phyloP scores from a whole-genome alignment of 2,113 vertebrate genomes.

The Nannobrachium achirus region DNA sequence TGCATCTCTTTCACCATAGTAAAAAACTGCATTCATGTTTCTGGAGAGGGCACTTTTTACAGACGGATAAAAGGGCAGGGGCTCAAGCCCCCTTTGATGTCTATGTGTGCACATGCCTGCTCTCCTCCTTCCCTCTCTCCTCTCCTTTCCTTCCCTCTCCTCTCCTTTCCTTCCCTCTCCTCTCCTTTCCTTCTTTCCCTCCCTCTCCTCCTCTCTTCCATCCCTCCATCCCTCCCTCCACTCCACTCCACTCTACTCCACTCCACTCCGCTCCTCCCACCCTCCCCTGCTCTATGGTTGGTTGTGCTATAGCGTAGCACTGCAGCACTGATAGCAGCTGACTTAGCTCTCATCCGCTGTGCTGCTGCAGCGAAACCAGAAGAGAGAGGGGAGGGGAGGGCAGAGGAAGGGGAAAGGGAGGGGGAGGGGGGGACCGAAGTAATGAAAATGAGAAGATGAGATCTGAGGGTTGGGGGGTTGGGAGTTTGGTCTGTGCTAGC shows the following conservation, averaged over 20 bases:
- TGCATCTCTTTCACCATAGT: too few species aligned
- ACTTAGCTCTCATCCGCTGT: conserved; percentile 68
- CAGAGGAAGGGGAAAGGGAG: conserved; percentile 13
- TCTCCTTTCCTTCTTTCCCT: neutral
- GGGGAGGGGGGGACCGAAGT: conserved; percentile 22
- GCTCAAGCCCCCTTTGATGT: too few species aligned
- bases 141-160: neutral
- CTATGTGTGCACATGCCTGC: too few species aligned
- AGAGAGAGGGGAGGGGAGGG: conserved; percentile 11
- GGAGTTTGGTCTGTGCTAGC: conserved; percentile 23
- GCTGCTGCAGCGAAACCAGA: conserved; percentile 73
- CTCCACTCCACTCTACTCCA: neutral
- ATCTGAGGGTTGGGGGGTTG: conserved; percentile 29
- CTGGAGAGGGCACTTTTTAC: too few species aligned
- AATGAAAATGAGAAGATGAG: conserved; percentile 10
- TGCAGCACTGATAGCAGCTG: conserved; percentile 81
- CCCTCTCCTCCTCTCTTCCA: neutral
- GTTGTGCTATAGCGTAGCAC: conserved; percentile 83
- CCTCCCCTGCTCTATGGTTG: conserved; percentile 24
- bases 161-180: neutral
- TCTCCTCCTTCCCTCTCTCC: neutral
- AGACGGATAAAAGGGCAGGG: too few species aligned
- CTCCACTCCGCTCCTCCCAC: conserved; percentile 1
- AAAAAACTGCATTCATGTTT: too few species aligned
- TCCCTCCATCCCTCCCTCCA: conserved; percentile 11